Percentiles rank a stretch among this genome's conserved stretches.
These are phyloP conservation scores for Platysteira castanea DNA, from an alignment of 2,113 vertebrate species.

Conservation along the genomic window DNA sequence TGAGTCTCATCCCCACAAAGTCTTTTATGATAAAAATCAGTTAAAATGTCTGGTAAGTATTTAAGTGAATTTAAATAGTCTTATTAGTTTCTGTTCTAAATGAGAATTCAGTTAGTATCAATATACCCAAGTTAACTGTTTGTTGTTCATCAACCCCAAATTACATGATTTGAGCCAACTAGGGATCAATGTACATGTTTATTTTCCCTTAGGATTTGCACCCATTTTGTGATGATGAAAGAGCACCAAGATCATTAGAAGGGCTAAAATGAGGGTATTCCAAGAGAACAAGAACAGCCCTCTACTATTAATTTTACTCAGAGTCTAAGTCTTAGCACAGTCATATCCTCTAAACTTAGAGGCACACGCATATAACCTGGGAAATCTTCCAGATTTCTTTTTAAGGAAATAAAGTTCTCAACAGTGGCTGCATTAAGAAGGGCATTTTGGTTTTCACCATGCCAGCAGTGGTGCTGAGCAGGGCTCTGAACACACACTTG, in stretches of 20 bases:
- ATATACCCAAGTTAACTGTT: background rate
- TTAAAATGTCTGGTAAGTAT: background rate
- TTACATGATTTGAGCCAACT: background rate
- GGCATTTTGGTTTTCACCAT: background rate
- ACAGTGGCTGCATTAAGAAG: background rate
- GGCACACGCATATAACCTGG: background rate
- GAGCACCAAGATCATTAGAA: background rate
- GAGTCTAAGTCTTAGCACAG: background rate
- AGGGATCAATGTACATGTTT: background rate
- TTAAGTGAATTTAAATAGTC: background rate
- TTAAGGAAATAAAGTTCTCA: constrained; percentile 15
- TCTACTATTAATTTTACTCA: background rate
- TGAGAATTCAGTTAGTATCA: background rate
- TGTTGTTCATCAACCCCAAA: background rate
- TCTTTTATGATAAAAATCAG: background rate
- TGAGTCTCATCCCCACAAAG: background rate
- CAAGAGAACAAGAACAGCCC: background rate
- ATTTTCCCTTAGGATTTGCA: background rate
- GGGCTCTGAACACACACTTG: background rate
- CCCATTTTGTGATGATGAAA: fast-evolving
- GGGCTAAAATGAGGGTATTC: background rate
- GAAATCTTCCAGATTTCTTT: constrained; percentile 7
- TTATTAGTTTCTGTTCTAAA: background rate
- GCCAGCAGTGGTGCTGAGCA: background rate
- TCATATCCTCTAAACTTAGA: background rate